Evolutionary conservation across 2,888 invertebrate genomes (phyloP), one percentile per base, ranked within the genome.

Genomic region (Iselma pallidipennis): DNA sequence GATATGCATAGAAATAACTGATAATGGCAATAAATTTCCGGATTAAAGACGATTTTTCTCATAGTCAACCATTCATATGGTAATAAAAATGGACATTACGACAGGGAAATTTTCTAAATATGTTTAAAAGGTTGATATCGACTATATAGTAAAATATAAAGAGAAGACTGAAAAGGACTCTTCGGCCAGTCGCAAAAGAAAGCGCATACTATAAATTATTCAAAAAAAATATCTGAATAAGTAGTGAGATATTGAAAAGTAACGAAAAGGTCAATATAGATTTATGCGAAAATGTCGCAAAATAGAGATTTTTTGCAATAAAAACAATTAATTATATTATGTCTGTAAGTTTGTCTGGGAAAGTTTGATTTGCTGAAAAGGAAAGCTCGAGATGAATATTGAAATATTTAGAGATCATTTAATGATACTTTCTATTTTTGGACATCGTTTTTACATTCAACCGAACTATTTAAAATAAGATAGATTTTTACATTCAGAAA

Each of bases 1-100:
- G 45, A 45, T 23, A 45, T 45, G 45, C 45, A 45, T 45, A 45
- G 12, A 23, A 45, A 45, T 45, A 12, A 53, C 21, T 60, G 51
- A 56, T 59, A 59, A 55, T 51, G 14, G 59, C 4, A 53, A 61
- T 61, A 61, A 61, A 61, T 61, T 61, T 48, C 23, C 31, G 61
- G 53, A 57, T 61, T 61, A 61, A 37, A 52, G 42, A 28, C 48
- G 49, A 23, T 28, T 31, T 16, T 49, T 31, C 48, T 28, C n/a
- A 29, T 48, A 52, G 52, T 52, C 48, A 61, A 61, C 51, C 29
- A 56, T 60, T 60, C 48, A 45, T 56, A 56, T 61, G 33, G 52
- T 21, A 29, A 55, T 55, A 26, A 48, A 45, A 45, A 28, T 19
- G 25, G 37, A 55, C 55, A 55, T 25, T 19, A 33, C 21, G 45